A percentile compares a stretch with the other conserved stretches of the same genome.
These are phyloP conservation scores for Drosophila obscura DNA, from an alignment of 1,140 invertebrate species.

Conservation along the genomic window DNA sequence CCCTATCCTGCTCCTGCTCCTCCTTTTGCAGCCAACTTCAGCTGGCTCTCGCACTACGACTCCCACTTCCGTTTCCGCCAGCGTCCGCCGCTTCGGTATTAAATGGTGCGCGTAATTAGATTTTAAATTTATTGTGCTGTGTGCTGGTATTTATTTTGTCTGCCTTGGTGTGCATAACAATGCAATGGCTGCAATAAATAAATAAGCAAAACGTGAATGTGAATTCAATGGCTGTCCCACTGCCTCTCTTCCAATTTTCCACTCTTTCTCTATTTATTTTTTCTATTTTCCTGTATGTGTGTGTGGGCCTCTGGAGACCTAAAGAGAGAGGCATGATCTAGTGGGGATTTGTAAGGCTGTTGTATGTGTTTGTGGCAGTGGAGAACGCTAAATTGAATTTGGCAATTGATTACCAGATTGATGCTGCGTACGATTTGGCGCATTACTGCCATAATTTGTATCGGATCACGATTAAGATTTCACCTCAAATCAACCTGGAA, in stretches of 20 bases:
- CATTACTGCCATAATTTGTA: no score
- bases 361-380: no score
- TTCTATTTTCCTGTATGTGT: neutral
- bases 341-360: no score
- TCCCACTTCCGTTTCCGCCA: slow-evolving; percentile 47
- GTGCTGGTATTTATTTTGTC: slow-evolving; percentile 63
- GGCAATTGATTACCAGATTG: slow-evolving; percentile 38
- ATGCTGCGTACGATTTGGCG: neutral
- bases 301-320: neutral
- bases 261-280: neutral
- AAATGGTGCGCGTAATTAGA: slow-evolving; percentile 82
- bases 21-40: neutral
- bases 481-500: slow-evolving; percentile 6
- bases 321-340: no score
- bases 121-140: slow-evolving; percentile 80
- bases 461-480: slow-evolving; percentile 13
- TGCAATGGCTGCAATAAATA: slow-evolving; percentile 77
- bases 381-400: slow-evolving; percentile 39
- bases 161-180: slow-evolving; percentile 75
- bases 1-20: neutral
- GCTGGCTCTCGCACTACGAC: slow-evolving; percentile 10
- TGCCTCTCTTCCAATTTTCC: neutral
- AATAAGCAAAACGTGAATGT: slow-evolving; percentile 74
- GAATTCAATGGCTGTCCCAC: slow-evolving; percentile 57
- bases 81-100: slow-evolving; percentile 65